phyloP scores from a whole-genome alignment of 2,888 invertebrate genomes.

The Pachliopta kotzebuea region DNA sequence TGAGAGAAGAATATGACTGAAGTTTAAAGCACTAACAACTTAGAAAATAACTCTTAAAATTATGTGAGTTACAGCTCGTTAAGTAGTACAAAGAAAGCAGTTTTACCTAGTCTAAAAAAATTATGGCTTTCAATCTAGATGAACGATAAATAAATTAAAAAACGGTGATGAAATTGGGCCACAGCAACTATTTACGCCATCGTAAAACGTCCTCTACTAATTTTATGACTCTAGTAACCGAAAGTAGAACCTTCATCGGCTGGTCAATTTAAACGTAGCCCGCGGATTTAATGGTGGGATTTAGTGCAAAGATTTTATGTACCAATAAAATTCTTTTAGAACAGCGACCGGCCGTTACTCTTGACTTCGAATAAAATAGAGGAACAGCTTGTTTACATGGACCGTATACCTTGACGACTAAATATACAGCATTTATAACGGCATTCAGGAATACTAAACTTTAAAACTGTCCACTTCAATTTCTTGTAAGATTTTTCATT shows the following conservation, averaged over 20 bases:
- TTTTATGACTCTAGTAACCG: conserved; percentile 25
- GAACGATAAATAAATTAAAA: neutral
- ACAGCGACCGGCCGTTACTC: conserved; percentile 67
- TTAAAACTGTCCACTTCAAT: too few species aligned
- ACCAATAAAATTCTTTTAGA: conserved; percentile 68
- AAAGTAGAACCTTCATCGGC: conserved; percentile 32
- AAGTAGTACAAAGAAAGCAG: too few species aligned
- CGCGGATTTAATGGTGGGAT: conserved; percentile 60
- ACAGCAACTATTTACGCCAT: conserved; percentile 18
- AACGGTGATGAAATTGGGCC: neutral
- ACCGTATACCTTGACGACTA: neutral
- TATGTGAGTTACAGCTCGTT: too few species aligned
- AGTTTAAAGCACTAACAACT: too few species aligned
- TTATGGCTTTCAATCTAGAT: neutral
- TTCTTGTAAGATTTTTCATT: too few species aligned
- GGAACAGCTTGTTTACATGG: conserved; percentile 14
- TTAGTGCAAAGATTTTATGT: conserved; percentile 68
- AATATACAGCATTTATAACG: neutral
- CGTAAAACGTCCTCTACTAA: conserved; percentile 26
- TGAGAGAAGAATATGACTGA: too few species aligned
- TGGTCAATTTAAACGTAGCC: conserved; percentile 72
- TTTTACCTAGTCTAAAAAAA: neutral
- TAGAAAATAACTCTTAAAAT: too few species aligned
- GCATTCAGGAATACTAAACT: neutral
- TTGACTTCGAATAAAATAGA: conserved; percentile 56